These are phyloP conservation scores for Yponomeuta evonymella DNA, from an alignment of 2,888 invertebrate species.

Conservation along the genomic window DNA sequence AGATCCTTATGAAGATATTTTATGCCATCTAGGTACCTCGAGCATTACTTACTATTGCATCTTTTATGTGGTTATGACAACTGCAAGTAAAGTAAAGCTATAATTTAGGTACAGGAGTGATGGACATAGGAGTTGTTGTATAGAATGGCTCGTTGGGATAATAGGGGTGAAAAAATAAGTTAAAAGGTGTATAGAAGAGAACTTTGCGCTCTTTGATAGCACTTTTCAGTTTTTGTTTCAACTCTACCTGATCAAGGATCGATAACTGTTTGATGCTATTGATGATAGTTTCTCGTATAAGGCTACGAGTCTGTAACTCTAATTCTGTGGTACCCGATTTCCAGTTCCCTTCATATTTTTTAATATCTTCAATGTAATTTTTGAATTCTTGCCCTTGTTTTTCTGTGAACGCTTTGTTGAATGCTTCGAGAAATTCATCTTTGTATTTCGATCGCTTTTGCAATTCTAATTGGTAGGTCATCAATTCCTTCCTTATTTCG, in stretches of 20 bases:
- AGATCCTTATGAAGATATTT: too few relatives aligned
- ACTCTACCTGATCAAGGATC: background rate
- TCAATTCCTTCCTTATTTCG: background rate
- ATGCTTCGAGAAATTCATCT: background rate
- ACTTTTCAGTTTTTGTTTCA: background rate
- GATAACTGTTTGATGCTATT: background rate
- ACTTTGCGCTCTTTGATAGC: background rate
- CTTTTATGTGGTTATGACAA: too few relatives aligned
- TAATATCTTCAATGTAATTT: background rate
- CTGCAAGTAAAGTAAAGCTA: too few relatives aligned
- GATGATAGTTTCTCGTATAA: background rate
- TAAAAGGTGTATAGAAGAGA: background rate
- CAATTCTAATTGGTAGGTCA: background rate
- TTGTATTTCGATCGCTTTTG: background rate
- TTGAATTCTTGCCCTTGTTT: background rate
- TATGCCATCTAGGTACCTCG: too few relatives aligned
- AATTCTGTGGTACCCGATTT: background rate
- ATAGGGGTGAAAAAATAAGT: background rate
- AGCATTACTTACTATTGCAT: too few relatives aligned
- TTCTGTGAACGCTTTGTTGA: background rate
- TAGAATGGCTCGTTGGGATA: background rate
- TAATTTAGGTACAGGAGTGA: background rate
- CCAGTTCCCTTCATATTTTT: background rate
- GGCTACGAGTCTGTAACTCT: background rate
- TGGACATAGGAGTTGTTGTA: background rate